Base-by-base conservation (phyloP, 1,140 invertebrate genomes). In the Ericerus pela region DNA sequence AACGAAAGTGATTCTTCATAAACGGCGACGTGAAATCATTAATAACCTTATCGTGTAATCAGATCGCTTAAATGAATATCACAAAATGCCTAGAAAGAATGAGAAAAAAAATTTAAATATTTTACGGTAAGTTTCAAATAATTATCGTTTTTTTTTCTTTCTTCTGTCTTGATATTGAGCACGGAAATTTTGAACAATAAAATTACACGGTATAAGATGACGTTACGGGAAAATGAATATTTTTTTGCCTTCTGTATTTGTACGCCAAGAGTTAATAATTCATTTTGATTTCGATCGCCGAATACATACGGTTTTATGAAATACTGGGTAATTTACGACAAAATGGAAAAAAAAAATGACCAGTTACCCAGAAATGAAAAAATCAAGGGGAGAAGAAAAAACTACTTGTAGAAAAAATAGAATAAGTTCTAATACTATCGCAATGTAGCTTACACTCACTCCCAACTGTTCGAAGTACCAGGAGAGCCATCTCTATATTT, bases 141-240 rank as follows among this genome's bases (percentile, higher is more conserved):
- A 16, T 38, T n/a, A 47, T 47, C 8, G 26, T 24, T 24, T 47
- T 24, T 47, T 47, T 24, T 47, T 47, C 36, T 38, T 10, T 47
- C 26, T n/a, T n/a, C n/a, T n/a, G n/a, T n/a, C n/a, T n/a, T n/a
- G n/a, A n/a, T n/a, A n/a, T n/a, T n/a, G n/a, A n/a, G n/a, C n/a
- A 47, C 41, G 41, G 41, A 47, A 47, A 47, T 47, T 14, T 24
- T 33, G 41, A 47, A 47, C 41, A 47, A 47, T 47, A 16, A 47
- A 47, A 47, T 47, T 47, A 47, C 20, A 18, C 11, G 12, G 41
- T 47, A 47, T 8, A 3, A 8, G 14, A 33, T 33, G 14, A n/a
- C n/a, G n/a, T n/a, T n/a, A n/a, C n/a, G n/a, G n/a, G n/a, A n/a
- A n/a, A n/a, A n/a, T n/a, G n/a, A n/a, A n/a, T n/a, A n/a, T n/a